Evolutionary conservation across 1,140 invertebrate species (phyloP), one percentile per base, ranked within the genome.

Genomic region (Notospermus geniculatus): DNA sequence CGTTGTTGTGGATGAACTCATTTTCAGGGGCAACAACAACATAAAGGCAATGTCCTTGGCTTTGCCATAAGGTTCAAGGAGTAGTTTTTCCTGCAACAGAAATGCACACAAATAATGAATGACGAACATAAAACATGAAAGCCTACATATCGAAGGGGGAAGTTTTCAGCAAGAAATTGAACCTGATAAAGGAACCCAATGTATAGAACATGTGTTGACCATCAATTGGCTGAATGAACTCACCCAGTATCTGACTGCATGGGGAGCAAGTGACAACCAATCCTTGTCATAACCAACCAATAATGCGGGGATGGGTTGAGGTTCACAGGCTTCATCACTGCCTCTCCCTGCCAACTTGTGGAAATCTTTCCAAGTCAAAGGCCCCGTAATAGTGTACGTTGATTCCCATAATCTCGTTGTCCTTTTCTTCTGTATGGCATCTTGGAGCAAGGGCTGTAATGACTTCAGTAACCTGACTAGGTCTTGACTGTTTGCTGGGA

Each of bases 341-440:
- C 92, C 93, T 75, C 93, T 84, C 1, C 94, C 95, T 15, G 95
- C 95, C 58, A 97, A 83, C 52, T 93, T 85, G 84, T 97, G 95
- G 80, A 98, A 98, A 79, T 97, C 93, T 58, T 95, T 86, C 95
- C 95, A 98, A 1, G 94, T 98, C 0, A 98, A 85, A 28, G 94
- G 94, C 13, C 94, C 94, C 25, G 69, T 58, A 59, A 71, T 64
- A 53, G 75, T 73, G 64, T 80, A 80, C n/a, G 73, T 77, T 53
- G 73, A 71, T 62, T 82, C 80, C 80, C 79, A 81, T 54, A 80
- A 65, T n/a, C 75, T 83, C 41, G 89, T 91, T 1, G 90, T 89
- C 65, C 91, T 90, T 71, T 93, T 95, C 81, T 93, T 93, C 77
- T 95, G 93, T 63, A 98, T 93, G 28, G 95, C 93, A 76, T 96